These are phyloP conservation scores for Papilio xuthus DNA, from an alignment of 1,140 invertebrate genomes.

Conservation along the genomic window DNA sequence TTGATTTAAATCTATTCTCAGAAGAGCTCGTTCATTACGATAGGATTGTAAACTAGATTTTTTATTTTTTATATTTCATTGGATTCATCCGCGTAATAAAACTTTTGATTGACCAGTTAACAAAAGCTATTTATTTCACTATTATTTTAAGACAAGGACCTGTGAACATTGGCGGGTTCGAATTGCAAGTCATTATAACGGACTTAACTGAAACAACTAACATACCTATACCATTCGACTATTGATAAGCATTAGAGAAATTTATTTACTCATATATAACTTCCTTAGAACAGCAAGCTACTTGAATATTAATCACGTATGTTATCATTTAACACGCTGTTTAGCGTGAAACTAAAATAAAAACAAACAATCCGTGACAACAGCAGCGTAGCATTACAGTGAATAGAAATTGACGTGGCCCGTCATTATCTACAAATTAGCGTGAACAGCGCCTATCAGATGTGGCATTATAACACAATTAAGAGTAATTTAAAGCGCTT, in stretches of 20 bases:
- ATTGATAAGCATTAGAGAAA: no score
- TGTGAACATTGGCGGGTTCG: not conserved
- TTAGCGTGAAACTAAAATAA: constrained; percentile 27
- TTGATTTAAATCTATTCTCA: constrained; percentile 38
- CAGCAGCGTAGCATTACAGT: constrained; percentile 46
- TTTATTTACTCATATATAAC: no score
- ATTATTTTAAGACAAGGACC: not conserved
- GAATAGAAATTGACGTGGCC: constrained; percentile 51
- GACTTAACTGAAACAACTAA: no score
- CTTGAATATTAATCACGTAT: not conserved
- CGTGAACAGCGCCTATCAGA: constrained; percentile 63
- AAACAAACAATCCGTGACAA: constrained; percentile 47
- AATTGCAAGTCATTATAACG: not conserved
- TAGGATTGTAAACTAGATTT: constrained; percentile 33
- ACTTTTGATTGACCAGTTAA: constrained; percentile 9
- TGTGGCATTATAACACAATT: constrained; percentile 70
- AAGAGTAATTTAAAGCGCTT: constrained; percentile 60
- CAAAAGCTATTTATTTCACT: not conserved
- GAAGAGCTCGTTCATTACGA: constrained; percentile 20
- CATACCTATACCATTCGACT: no score
- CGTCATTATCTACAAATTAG: constrained; percentile 65
- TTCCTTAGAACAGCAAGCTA: no score
- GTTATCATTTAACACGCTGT: not conserved
- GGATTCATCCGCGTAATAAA: constrained; percentile 11
- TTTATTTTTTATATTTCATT: not conserved